These are phyloP conservation scores for Brachionus rotundiformis DNA, from an alignment of 1,140 invertebrate species.

Conservation along the genomic window DNA sequence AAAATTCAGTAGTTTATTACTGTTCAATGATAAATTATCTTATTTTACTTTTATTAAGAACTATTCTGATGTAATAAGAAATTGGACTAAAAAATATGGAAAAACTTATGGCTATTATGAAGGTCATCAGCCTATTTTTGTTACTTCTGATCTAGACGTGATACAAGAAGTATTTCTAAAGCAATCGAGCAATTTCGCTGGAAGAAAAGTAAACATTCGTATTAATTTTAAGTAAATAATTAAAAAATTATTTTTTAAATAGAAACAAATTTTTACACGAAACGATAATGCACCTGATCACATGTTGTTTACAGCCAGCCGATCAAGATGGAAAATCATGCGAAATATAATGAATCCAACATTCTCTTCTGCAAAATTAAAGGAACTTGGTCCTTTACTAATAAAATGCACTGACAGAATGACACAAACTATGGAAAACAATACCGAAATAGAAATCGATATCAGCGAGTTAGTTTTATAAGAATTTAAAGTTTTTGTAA, in stretches of 20 bases:
- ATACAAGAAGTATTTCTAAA: slow-evolving; percentile 64
- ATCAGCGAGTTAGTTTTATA: slow-evolving; percentile 53
- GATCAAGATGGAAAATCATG: slow-evolving; percentile 66
- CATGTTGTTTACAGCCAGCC: not conserved
- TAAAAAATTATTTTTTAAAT: not conserved
- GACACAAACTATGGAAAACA: slow-evolving; percentile 55
- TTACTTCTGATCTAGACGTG: slow-evolving; percentile 62
- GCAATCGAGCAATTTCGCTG: slow-evolving; percentile 65
- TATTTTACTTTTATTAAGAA: not conserved
- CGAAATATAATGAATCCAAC: slow-evolving; percentile 68
- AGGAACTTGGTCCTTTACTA: slow-evolving; percentile 59
- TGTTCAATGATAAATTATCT: too few species aligned
- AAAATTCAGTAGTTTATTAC: too few species aligned
- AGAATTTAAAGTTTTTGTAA: not conserved
- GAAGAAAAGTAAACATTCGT: slow-evolving; percentile 59
- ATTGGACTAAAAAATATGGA: slow-evolving; percentile 63
- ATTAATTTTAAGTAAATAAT: slow-evolving; percentile 40
- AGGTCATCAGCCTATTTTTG: slow-evolving; percentile 61
- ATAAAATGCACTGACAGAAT: slow-evolving; percentile 57
- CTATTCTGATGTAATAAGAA: not conserved
- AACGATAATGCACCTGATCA: not conserved
- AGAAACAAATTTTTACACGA: not conserved
- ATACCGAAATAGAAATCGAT: slow-evolving; percentile 55
- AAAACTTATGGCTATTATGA: slow-evolving; percentile 64
- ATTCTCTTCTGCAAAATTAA: slow-evolving; percentile 69